Base-by-base conservation (phyloP, 2,888 invertebrate genomes). In the Eristalis arbustorum region DNA sequence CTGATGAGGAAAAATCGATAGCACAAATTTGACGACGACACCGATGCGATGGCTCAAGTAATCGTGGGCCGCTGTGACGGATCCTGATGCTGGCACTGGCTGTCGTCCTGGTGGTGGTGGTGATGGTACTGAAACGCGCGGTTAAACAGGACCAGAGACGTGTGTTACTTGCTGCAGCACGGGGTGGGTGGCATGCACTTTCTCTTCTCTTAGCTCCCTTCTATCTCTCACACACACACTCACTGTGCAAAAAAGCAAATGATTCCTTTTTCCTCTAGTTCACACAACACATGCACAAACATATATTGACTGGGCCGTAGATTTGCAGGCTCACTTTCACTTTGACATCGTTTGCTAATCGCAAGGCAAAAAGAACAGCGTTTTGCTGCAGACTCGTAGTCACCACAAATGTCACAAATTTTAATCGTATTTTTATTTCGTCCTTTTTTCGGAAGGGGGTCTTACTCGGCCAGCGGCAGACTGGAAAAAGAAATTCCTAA, bases 131-230 rank as follows among this genome's bases (percentile, higher is more conserved):
- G 69, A 40, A 57, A 68, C 62, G 59, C 67, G 64, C 57, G 22
- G 40, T 62, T 61, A 67, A 73, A 56, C 67, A 18, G 63, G 63
- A 59, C 59, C 13, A 59, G 31, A 23, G 34, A 23, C n/a, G 57
- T 68, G 14, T 56, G 11, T 40, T 49, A 8, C 49, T 49, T 49
- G 18, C 49, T 18, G 49, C n/a, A n/a, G 14, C 37, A 37, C 49
- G 77, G 85, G 77, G 66, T 78, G 85, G 87, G 83, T 87, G 87
- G 87, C 87, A 87, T 87, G 87, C 87, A 87, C 83, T 83, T 87
- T 83, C 71, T 62, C 49, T 11, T 18, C 49, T 8, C 72, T 61
- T 62, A 42, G 18, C 40, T 34, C 66, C 59, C 68, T 64, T 68
- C 59, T 31, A 10, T 8, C 8, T 8, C 10, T 37, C 59, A 63